Conservation (phyloP, 2,888 invertebrate species). For the Torymus aiolomorphi region DNA sequence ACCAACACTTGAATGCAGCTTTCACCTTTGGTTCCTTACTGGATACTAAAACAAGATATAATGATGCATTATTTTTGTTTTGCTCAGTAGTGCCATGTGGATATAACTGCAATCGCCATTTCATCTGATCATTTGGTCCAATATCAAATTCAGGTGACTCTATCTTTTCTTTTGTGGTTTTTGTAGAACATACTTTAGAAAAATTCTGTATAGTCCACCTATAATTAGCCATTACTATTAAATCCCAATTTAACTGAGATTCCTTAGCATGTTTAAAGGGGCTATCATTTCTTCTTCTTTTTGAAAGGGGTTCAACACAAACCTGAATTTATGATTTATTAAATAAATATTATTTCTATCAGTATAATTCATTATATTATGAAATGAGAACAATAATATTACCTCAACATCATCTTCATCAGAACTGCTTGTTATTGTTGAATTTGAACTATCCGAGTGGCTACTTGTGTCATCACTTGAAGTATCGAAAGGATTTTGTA, state of each 20-base stretch:
- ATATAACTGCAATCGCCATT: slow-evolving; percentile 26
- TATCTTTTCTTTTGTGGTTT: slow-evolving; percentile 2
- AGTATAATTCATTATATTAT: too few species aligned
- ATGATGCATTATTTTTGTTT: slow-evolving; percentile 9
- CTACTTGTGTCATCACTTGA: too few species aligned
- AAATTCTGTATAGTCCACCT: slow-evolving; percentile 28
- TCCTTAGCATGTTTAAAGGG: neutral
- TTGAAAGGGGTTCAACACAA: too few species aligned
- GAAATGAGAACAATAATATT: too few species aligned
- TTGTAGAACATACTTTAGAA: neutral
- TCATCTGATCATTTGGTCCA: slow-evolving; percentile 23
- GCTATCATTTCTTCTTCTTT: neutral
- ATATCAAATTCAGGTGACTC: slow-evolving; percentile 13
- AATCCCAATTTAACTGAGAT: slow-evolving; percentile 2
- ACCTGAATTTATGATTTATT: too few species aligned
- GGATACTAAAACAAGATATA: slow-evolving; percentile 7
- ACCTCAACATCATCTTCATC: too few species aligned
- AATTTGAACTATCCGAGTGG: too few species aligned
- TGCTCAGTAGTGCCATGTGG: slow-evolving; percentile 9
- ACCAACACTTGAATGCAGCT: neutral
- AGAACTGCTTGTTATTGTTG: too few species aligned
- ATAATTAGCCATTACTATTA: neutral
- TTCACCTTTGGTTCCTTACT: slow-evolving; percentile 17
- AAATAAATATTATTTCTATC: too few species aligned
- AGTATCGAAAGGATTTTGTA: too few species aligned